Evolutionary conservation across 2,797 vertebrate species (phyloP).

Genomic region (Notamacropus eugenii): DNA sequence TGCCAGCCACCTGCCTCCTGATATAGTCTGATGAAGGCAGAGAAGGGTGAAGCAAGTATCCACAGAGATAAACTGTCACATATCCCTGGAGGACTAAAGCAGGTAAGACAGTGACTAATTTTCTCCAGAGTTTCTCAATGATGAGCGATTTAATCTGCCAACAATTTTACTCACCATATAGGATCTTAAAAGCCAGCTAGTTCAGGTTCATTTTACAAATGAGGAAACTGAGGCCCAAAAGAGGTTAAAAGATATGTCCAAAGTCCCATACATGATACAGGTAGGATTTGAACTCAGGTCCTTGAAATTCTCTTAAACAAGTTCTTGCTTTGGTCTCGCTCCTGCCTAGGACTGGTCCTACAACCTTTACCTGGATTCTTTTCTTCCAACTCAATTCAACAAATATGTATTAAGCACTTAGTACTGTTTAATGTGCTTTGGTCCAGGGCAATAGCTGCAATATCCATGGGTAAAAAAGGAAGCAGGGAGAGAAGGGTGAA

Average conservation of each 20-base stretch:
- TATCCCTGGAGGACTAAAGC: background rate
- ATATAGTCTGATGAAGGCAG: background rate
- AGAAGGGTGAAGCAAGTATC: background rate
- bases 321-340: background rate
- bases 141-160: conserved; percentile 67
- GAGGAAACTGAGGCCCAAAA: background rate
- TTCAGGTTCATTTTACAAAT: background rate
- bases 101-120: conserved; percentile 64
- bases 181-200: background rate
- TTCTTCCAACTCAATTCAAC: background rate
- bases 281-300: background rate
- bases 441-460: background rate
- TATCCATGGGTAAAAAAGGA: background rate
- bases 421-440: background rate
- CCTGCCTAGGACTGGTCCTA: background rate
- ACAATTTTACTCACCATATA: conserved; percentile 15
- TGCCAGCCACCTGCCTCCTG: background rate
- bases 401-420: background rate
- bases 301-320: background rate
- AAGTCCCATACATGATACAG: background rate
- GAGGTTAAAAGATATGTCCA: background rate
- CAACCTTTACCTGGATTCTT: background rate
- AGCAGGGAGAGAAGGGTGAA: background rate
- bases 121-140: conserved; percentile 66
- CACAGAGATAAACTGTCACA: background rate